These are phyloP conservation scores for Bombus superbus DNA, from an alignment of 1,140 invertebrate genomes.

Conservation along the genomic window DNA sequence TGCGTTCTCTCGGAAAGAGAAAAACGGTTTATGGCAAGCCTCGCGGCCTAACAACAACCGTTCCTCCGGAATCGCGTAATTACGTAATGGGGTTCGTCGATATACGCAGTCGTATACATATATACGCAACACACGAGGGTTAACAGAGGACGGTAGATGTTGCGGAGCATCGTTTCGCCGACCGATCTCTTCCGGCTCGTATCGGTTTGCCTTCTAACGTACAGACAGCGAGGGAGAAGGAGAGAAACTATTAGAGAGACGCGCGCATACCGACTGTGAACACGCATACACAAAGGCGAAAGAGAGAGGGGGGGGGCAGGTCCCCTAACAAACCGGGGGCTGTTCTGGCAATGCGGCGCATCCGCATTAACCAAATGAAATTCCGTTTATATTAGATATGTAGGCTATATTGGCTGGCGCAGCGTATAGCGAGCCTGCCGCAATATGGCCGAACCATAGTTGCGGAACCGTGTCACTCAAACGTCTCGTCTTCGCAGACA, in stretches of 20 bases:
- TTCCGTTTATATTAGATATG: slow-evolving; percentile 52
- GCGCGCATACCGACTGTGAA: no score
- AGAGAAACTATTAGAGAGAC: neutral
- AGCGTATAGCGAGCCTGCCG: neutral
- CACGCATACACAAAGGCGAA: neutral
- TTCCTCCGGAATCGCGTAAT: neutral
- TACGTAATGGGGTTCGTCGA: slow-evolving; percentile 10
- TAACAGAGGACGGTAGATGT: neutral
- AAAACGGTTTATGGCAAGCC: no score
- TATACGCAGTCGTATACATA: neutral
- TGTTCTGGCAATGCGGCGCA: slow-evolving; percentile 41
- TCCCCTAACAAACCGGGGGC: slow-evolving; percentile 28
- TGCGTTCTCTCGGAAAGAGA: no score
- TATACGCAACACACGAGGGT: neutral
- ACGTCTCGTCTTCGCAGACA: slow-evolving; percentile 47
- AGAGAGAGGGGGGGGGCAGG: no score
- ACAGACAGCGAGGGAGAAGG: neutral
- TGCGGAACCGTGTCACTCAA: slow-evolving; percentile 52
- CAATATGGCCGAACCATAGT: slow-evolving; percentile 42
- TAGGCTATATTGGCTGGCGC: slow-evolving; percentile 46
- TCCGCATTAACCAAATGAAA: slow-evolving; percentile 56
- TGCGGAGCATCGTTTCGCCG: neutral
- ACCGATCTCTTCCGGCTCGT: slow-evolving; percentile 9
- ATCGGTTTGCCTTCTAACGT: slow-evolving; percentile 4
- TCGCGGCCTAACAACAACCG: no score